phyloP scores from a whole-genome alignment of 2,797 vertebrate genomes.

The Phataginus tetradactyla region DNA sequence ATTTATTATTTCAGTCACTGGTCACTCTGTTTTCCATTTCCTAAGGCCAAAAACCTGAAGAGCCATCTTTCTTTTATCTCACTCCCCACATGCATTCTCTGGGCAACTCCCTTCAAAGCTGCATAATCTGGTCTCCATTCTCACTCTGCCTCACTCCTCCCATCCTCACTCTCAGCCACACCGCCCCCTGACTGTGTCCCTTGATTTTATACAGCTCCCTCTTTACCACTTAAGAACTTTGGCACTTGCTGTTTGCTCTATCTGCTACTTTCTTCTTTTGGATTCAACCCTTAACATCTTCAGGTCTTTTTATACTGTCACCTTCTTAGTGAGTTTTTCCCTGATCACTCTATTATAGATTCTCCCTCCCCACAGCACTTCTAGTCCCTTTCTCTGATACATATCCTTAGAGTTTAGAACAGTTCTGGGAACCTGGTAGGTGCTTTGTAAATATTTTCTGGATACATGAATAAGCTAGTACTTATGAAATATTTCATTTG shows the following conservation, averaged over 20 bases:
- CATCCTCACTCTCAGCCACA: background rate
- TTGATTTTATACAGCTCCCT: background rate
- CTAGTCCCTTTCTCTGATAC: background rate
- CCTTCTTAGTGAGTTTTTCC: background rate
- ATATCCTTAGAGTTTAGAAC: background rate
- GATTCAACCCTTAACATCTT: background rate
- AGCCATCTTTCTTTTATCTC: background rate
- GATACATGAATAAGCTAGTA: background rate
- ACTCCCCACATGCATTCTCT: background rate
- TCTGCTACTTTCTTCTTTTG: background rate
- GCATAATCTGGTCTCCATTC: background rate
- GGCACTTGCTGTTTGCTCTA: background rate
- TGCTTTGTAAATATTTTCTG: background rate
- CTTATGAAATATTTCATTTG: background rate
- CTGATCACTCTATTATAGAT: background rate
- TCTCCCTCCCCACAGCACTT: background rate
- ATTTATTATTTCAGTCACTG: background rate
- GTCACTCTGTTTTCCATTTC: background rate
- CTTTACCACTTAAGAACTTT: background rate
- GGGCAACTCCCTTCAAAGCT: background rate
- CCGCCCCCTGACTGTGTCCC: background rate
- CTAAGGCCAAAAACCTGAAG: background rate
- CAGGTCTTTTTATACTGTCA: background rate
- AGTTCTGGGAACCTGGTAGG: background rate
- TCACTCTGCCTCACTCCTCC: background rate